Conservation (phyloP, 2,888 invertebrate genomes). For the Lasiommata megera region DNA sequence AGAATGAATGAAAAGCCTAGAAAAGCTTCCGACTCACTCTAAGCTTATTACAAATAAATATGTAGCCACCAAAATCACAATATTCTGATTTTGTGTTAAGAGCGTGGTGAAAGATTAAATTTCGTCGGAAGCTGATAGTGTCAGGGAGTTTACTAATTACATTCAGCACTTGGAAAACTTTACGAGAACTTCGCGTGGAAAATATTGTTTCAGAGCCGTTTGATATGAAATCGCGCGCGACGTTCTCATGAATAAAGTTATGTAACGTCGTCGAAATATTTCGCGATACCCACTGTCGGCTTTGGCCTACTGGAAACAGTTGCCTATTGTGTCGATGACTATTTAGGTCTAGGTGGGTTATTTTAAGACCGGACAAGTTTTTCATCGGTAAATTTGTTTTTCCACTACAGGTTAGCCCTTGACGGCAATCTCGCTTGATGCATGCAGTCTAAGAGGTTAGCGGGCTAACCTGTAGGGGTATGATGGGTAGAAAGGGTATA, state of each 20-base stretch:
- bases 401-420: no score
- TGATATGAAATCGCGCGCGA: constrained; percentile 54
- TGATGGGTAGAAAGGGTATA: no score
- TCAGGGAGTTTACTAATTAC: constrained; percentile 32
- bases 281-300: constrained; percentile 63
- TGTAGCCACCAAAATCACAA: constrained; percentile 8
- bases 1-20: no score
- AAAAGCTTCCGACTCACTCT: no score
- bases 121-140: constrained; percentile 32
- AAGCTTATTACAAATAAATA: not conserved
- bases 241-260: constrained; percentile 73
- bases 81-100: constrained; percentile 16
- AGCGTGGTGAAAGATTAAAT: constrained; percentile 28
- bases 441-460: no score
- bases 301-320: constrained; percentile 44
- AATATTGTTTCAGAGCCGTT: constrained; percentile 50
- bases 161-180: constrained; percentile 29
- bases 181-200: constrained; percentile 33
- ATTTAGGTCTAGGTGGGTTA: no score
- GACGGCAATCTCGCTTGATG: no score
- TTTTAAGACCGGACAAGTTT: no score
- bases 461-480: no score
- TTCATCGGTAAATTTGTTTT: no score
- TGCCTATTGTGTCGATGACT: no score
- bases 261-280: constrained; percentile 64